Conservation (phyloP, 2,113 vertebrate genomes). For the Acanthochromis polyacanthus region DNA sequence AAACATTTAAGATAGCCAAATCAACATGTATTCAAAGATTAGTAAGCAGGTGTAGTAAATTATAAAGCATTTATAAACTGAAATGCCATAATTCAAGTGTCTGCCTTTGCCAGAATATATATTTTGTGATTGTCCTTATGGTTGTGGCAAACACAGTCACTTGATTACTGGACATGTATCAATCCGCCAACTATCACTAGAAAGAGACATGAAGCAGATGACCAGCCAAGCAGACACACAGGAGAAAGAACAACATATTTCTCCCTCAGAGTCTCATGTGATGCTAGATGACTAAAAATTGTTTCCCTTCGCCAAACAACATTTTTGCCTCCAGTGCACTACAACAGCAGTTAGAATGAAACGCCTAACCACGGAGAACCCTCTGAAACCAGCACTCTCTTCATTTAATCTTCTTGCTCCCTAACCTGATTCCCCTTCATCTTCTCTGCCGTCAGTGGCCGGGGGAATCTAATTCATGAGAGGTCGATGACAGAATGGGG, state of each 20-base stretch:
- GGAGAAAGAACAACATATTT: slow-evolving; percentile 1
- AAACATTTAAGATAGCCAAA: no score
- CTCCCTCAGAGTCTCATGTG: slow-evolving; percentile 8
- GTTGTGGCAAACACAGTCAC: not conserved
- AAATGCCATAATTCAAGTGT: not conserved
- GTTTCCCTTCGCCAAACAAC: slow-evolving; percentile 17
- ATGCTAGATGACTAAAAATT: slow-evolving; percentile 20
- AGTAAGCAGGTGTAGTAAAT: no score
- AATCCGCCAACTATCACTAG: not conserved
- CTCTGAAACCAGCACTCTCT: slow-evolving; percentile 54
- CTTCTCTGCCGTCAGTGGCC: slow-evolving; percentile 54
- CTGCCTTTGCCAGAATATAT: not conserved
- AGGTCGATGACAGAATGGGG: slow-evolving; percentile 65
- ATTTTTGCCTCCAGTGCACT: slow-evolving; percentile 33
- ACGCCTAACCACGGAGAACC: slow-evolving; percentile 30
- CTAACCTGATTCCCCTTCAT: slow-evolving; percentile 73
- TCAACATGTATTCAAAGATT: no score
- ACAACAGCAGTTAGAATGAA: slow-evolving; percentile 41
- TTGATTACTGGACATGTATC: no score
- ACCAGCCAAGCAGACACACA: not conserved
- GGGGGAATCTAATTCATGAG: slow-evolving; percentile 63
- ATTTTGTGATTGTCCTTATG: no score
- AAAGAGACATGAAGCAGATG: not conserved
- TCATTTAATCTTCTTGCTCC: slow-evolving; percentile 71
- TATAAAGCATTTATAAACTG: no score